These are phyloP conservation scores for Ailurus styani DNA, from an alignment of 2,113 vertebrate species.

Conservation along the genomic window DNA sequence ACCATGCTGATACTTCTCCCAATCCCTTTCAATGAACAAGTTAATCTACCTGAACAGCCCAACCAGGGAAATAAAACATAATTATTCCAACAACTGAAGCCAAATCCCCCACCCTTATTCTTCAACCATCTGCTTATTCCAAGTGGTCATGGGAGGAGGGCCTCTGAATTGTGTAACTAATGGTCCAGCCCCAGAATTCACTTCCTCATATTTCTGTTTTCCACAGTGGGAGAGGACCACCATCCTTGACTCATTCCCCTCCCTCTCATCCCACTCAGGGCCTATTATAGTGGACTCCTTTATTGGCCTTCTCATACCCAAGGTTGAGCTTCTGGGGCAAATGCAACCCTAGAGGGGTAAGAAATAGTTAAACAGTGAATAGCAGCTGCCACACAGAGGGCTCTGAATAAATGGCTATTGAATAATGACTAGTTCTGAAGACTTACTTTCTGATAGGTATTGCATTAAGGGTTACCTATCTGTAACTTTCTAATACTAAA, in stretches of 20 bases:
- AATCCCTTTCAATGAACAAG: not conserved
- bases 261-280: accelerated
- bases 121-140: constrained; percentile 56
- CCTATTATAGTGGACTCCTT: accelerated
- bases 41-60: not conserved
- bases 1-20: not conserved
- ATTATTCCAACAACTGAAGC: constrained; percentile 1
- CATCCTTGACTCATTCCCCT: accelerated
- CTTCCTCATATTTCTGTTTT: not conserved
- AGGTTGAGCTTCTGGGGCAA: not conserved
- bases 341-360: not conserved
- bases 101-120: not conserved
- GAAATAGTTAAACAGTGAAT: not conserved
- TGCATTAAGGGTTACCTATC: not conserved
- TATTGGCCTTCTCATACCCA: not conserved
- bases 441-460: not conserved
- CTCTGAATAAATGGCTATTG: not conserved
- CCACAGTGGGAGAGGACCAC: not conserved
- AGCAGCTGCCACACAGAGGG: not conserved
- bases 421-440: not conserved
- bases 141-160: not conserved
- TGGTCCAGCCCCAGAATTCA: not conserved
- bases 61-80: not conserved
- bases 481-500: not conserved
- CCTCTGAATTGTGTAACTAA: not conserved